Evolutionary conservation across 2,797 vertebrate species (phyloP), one percentile per base, ranked within the genome.

Genomic region (Limosa lapponica): DNA sequence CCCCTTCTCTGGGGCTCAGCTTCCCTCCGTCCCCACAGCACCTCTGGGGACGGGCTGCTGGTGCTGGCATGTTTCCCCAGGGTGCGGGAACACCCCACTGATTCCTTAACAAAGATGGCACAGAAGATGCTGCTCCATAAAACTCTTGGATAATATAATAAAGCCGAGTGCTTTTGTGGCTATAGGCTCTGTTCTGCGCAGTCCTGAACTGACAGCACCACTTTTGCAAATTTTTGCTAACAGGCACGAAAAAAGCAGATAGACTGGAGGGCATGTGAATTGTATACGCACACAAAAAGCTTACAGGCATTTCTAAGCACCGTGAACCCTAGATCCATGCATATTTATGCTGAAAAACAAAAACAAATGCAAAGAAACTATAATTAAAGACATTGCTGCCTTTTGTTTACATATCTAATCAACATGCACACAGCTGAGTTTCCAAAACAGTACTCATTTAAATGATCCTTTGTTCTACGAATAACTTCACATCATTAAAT

Each of bases 391-490:
- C 73, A 88, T 37, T 3, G 3, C 51, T 70, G 81, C 48, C 67
- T 81, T 94, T 90, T 93, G 61, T 90, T 95, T 89, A 92, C n/a
- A 8, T 46, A 78, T 44, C 57, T 96, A 93, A 93, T 82, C 70
- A 93, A 80, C 79, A 64, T 17, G 17, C 57, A 64, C 65, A 80
- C 7, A 57, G 75, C 22, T 91, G 61, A 91, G 74, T 82, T 95
- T 87, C 86, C 88, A 90, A 81, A 96, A 77, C 62, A 85, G 81
- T 37, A 62, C 32, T 61, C 44, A 64, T 87, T 94, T 74, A 87
- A 94, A 77, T 39, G 13, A 91, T 80, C 51, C 48, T 86, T 89
- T 37, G 23, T 37, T 93, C 92, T 89, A 95, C 14, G 16, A 95
- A 83, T 78, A 94, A 67, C 34, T 71, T 81, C 54, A 64, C 44